Evolutionary conservation across 2,113 vertebrate species (phyloP).

Genomic region (Capreolus pygargus): DNA sequence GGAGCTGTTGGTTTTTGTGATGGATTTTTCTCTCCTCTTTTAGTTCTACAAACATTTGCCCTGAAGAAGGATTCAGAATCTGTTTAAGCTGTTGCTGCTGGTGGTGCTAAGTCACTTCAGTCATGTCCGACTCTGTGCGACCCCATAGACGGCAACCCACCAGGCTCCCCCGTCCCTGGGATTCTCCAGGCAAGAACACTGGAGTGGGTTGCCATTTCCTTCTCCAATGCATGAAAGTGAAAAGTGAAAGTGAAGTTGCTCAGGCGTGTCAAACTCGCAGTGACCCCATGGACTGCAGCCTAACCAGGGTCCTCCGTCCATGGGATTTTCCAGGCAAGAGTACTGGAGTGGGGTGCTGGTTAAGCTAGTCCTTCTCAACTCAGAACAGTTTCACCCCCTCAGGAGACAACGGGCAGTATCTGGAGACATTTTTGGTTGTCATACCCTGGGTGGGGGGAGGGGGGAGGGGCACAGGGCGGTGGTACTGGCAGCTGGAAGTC

Average conservation of each 20-base stretch:
- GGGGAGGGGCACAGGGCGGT: not conserved
- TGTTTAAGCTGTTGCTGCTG: not conserved
- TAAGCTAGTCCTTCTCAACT: not conserved
- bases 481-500: not conserved
- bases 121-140: too few relatives aligned
- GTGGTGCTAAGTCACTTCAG: too few relatives aligned
- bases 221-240: too few relatives aligned
- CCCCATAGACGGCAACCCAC: too few relatives aligned
- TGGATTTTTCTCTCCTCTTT: not conserved
- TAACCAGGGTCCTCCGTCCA: too few relatives aligned
- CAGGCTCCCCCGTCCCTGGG: too few relatives aligned
- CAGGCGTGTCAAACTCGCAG: too few relatives aligned
- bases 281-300: too few relatives aligned
- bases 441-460: accelerated
- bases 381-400: not conserved
- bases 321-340: too few relatives aligned
- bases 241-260: too few relatives aligned
- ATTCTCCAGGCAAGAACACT: too few relatives aligned
- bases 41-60: not conserved
- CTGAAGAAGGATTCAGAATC: not conserved
- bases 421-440: not conserved
- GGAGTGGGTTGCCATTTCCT: too few relatives aligned
- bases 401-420: not conserved
- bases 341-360: not conserved
- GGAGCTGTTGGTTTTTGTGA: not conserved